Evolutionary conservation across 1,140 invertebrate genomes (phyloP), one percentile per base, ranked within the genome.

Genomic region (Bombus fervidus): DNA sequence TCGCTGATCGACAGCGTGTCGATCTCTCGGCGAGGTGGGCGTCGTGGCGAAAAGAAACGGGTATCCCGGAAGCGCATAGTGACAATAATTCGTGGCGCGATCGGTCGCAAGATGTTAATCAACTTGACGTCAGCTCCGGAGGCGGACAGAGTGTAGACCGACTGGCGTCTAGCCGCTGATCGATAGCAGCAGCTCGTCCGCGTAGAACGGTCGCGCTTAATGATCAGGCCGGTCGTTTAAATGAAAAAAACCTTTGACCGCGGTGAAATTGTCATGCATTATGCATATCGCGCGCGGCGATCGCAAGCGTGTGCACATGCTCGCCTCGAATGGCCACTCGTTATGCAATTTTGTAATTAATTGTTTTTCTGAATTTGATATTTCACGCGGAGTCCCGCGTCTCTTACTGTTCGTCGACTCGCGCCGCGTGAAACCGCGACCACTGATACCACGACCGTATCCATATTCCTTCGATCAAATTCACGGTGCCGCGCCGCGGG

Each of bases 401-500:
- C 64, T n/a, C 59, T 62, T 62, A 28, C 43, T 9, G 73, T 37
- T 43, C 28, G 28, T 62, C 81, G 81, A 34, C 39, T 66, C 66
- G 73, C 81, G 81, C 81, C 72, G 85, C 81, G 81, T 72, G 85
- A 86, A 83, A 83, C 75, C 75, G 77, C 79, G 74, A 79, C 37
- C 81, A 77, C 85, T 25, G 85, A 86, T 86, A 86, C 57, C 68
- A 31, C 69, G n/a, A 71, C 69, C 66, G 82, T 82, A 88, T 87
- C 80, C 87, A 90, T 90, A 90, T 81, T 86, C 77, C 72, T 71
- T 85, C 87, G 89, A 88, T 92, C 90, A 93, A 92, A 93, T 92
- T 90, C 91, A 86, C 88, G 89, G 87, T 92, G 85, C 86, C 87
- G 91, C 92, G 86, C 92, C 85, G 89, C 91, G 86, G 92, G 91